These are phyloP conservation scores for Chaetorhynchus papuensis DNA, from an alignment of 2,113 vertebrate species.

Conservation along the genomic window DNA sequence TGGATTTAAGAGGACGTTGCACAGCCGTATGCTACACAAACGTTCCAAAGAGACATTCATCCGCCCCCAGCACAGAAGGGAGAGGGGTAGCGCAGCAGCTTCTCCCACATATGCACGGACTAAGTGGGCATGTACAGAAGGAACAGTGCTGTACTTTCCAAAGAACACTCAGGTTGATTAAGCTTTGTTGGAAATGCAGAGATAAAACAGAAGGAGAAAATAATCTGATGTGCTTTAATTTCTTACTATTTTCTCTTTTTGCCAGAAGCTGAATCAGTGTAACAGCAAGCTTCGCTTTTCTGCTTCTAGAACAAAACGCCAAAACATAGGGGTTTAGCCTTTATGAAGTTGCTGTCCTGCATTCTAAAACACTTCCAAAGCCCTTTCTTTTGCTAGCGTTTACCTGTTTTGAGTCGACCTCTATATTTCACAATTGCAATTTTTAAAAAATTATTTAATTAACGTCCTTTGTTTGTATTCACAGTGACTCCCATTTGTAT, in stretches of 20 bases:
- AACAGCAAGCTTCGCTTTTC: not conserved
- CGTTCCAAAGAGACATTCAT: not conserved
- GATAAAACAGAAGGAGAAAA: constrained; percentile 32
- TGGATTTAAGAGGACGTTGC: not conserved
- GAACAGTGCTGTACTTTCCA: not conserved
- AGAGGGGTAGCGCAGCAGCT: not conserved
- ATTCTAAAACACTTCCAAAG: not conserved
- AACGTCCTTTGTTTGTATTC: constrained; percentile 3
- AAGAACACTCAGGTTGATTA: not conserved
- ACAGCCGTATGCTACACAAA: not conserved
- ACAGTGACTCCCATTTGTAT: constrained; percentile 24
- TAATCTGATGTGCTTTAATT: not conserved
- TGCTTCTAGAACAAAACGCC: not conserved
- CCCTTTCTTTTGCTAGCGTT: not conserved
- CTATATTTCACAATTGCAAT: not conserved
- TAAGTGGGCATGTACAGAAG: not conserved
- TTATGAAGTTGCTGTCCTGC: not conserved
- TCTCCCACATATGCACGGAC: not conserved
- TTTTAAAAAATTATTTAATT: constrained; percentile 5
- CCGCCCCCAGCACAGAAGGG: not conserved
- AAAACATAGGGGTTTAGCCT: not conserved
- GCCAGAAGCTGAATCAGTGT: not conserved
- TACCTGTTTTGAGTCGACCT: not conserved
- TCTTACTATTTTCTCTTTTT: not conserved
- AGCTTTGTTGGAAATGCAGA: not conserved